phyloP scores from a whole-genome alignment of 2,888 invertebrate genomes.

The Acrobasis consociella region DNA sequence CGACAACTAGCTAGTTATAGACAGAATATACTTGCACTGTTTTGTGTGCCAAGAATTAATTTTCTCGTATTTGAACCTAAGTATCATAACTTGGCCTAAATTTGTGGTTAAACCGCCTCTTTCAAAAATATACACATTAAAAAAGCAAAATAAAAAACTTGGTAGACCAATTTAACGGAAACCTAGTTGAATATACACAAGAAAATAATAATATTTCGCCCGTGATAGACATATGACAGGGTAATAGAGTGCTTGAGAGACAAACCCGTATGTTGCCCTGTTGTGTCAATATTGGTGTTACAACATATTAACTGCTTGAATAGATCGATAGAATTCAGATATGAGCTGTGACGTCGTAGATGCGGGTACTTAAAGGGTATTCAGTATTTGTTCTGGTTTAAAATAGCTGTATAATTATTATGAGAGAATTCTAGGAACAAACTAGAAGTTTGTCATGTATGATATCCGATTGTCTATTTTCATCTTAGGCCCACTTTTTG shows the following conservation, averaged over 20 bases:
- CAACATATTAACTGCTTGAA: slow-evolving; percentile 29
- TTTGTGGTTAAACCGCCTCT: too few relatives aligned
- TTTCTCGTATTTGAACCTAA: too few relatives aligned
- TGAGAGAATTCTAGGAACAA: too few relatives aligned
- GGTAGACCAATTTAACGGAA: neutral
- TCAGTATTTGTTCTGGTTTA: neutral
- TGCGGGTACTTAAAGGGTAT: slow-evolving; percentile 20
- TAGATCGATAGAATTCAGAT: slow-evolving; percentile 30
- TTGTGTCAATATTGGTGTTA: slow-evolving; percentile 29
- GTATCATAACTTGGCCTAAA: too few relatives aligned
- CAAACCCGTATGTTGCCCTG: slow-evolving; percentile 36
- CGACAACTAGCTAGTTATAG: too few relatives aligned
- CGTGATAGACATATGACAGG: slow-evolving; percentile 18
- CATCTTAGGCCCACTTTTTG: too few relatives aligned
- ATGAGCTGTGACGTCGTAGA: slow-evolving; percentile 21
- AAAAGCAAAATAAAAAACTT: neutral
- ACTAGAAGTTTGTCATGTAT: too few relatives aligned
- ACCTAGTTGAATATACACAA: neutral
- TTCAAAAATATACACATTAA: too few relatives aligned
- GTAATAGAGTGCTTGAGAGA: slow-evolving; percentile 30
- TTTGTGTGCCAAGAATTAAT: too few relatives aligned
- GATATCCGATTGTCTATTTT: too few relatives aligned
- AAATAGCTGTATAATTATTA: too few relatives aligned
- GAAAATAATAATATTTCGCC: slow-evolving; percentile 10
- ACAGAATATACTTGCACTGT: too few relatives aligned